Percentiles rank a stretch among this genome's conserved stretches.
These are phyloP conservation scores for Danio aesculapii DNA, from an alignment of 2,797 vertebrate genomes.

Conservation along the genomic window DNA sequence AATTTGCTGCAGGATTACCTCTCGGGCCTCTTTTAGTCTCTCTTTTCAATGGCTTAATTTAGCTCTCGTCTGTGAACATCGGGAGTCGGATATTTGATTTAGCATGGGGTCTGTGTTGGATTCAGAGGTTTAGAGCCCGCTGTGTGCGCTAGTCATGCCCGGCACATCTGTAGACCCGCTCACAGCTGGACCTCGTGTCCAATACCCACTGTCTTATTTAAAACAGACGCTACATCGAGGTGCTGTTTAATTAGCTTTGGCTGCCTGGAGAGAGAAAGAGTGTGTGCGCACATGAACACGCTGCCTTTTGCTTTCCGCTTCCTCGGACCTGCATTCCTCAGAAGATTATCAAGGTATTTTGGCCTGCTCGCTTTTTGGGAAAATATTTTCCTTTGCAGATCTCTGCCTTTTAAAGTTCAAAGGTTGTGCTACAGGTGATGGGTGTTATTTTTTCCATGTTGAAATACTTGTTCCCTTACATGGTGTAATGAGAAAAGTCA, in stretches of 20 bases:
- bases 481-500: background rate
- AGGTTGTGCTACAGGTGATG: constrained; percentile 18
- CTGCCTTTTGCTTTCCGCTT: background rate
- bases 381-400: constrained; percentile 29
- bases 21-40: constrained; percentile 16
- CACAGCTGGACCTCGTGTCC: constrained; percentile 35
- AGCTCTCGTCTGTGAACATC: constrained; percentile 55
- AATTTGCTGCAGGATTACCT: constrained; percentile 66
- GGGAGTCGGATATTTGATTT: constrained; percentile 59
- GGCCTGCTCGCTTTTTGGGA: constrained; percentile 54
- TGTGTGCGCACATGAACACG: constrained; percentile 2
- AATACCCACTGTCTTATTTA: constrained; percentile 23
- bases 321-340: constrained; percentile 68
- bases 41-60: constrained; percentile 69
- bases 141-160: constrained; percentile 3
- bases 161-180: constrained; percentile 25
- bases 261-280: constrained; percentile 25
- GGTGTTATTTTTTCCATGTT: background rate
- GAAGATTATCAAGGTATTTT: constrained; percentile 68
- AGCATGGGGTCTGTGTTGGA: constrained; percentile 13
- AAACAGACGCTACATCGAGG: constrained; percentile 24
- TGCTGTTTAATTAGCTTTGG: constrained; percentile 30
- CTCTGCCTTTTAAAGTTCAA: constrained; percentile 33
- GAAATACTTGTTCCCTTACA: background rate
- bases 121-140: constrained; percentile 8